Evolutionary conservation across 2,888 invertebrate genomes (phyloP).

Genomic region (Eupithecia insigniata): DNA sequence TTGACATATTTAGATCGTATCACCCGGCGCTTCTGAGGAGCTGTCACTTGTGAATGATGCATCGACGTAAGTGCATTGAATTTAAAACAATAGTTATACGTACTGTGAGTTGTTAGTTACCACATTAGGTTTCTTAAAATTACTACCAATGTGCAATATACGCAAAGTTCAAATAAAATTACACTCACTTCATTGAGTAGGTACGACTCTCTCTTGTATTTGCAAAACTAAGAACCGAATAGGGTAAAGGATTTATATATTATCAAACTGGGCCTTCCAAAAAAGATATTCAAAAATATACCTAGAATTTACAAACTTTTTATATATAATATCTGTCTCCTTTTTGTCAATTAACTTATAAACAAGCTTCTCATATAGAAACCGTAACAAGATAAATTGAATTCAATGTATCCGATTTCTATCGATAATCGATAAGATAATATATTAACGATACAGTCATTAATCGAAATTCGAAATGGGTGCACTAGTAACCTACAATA

Average conservation of each 20-base stretch:
- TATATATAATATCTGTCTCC: background rate
- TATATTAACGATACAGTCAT: slow-evolving; percentile 25
- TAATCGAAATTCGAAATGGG: slow-evolving; percentile 21
- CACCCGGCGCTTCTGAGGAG: background rate
- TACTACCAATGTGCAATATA: no score
- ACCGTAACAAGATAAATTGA: background rate
- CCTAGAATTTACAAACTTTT: background rate
- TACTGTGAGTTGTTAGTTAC: background rate
- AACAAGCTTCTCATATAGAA: slow-evolving; percentile 13
- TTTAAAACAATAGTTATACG: background rate
- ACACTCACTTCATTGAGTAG: no score
- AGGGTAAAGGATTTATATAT: no score
- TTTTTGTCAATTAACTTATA: slow-evolving; percentile 1
- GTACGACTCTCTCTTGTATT: no score
- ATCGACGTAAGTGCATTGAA: background rate
- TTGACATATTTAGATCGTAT: background rate
- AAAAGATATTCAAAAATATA: background rate
- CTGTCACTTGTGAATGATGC: background rate
- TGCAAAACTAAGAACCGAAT: no score
- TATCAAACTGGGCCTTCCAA: no score
- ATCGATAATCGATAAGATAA: slow-evolving; percentile 11
- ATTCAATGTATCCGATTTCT: slow-evolving; percentile 17
- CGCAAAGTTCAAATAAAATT: no score
- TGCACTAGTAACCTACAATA: slow-evolving; percentile 26
- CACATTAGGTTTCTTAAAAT: no score